These are phyloP conservation scores for Oxycera nigricornis DNA, from an alignment of 2,888 invertebrate genomes.

Conservation along the genomic window DNA sequence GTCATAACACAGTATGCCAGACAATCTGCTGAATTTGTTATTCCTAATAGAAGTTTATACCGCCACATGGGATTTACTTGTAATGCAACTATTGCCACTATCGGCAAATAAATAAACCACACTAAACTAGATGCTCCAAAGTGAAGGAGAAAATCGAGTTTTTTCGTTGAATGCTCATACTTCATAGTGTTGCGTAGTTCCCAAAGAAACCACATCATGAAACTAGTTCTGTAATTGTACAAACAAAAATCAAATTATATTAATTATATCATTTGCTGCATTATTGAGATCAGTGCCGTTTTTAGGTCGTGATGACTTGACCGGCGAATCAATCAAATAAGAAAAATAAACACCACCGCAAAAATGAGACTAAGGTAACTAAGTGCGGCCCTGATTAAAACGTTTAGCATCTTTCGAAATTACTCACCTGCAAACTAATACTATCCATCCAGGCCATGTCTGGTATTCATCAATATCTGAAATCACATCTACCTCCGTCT, in stretches of 20 bases:
- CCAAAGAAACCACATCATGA: conserved; percentile 88
- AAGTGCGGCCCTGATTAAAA: too few species aligned
- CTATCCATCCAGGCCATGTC: conserved; percentile 97
- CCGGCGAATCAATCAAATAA: too few species aligned
- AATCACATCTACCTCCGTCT: conserved; percentile 96
- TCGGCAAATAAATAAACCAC: conserved; percentile 97
- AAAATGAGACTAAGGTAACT: too few species aligned
- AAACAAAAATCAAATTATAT: conserved; percentile 37
- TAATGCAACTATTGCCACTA: conserved; percentile 90
- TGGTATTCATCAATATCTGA: conserved; percentile 97
- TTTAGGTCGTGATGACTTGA: too few species aligned
- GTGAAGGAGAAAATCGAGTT: conserved; percentile 92
- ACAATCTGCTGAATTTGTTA: conserved; percentile 94
- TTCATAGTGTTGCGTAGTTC: conserved; percentile 78
- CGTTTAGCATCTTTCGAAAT: not conserved
- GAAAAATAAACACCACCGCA: too few species aligned
- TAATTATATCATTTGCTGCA: too few species aligned
- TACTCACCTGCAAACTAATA: conserved; percentile 73
- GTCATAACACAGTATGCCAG: conserved; percentile 95
- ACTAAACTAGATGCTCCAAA: conserved; percentile 97
- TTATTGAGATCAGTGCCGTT: too few species aligned
- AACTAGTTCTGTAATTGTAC: conserved; percentile 73
- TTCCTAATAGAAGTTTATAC: conserved; percentile 91
- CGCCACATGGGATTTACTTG: conserved; percentile 95
- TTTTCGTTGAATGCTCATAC: conserved; percentile 80